A percentile compares a stretch with the other conserved stretches of the same genome.
phyloP scores from a whole-genome alignment of 2,113 vertebrate species.

The Oryzias curvinotus region DNA sequence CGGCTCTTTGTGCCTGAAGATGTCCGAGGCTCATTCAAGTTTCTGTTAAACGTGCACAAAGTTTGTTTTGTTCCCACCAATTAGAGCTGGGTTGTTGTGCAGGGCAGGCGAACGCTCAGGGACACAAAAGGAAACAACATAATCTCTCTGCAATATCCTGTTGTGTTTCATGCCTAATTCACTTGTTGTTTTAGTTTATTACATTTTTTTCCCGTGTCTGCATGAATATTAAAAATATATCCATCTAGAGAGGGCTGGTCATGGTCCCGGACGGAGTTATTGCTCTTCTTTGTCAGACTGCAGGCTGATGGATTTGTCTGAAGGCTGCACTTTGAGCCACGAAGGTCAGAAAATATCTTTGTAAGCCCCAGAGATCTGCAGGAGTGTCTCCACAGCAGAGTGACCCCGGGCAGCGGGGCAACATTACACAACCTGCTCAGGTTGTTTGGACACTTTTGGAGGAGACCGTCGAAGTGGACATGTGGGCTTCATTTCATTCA shows the following conservation, averaged over 20 bases:
- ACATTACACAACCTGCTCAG: neutral
- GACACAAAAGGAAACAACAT: conserved; percentile 88
- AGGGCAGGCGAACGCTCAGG: conserved; percentile 60
- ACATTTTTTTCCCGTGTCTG: conserved; percentile 86
- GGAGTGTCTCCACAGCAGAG: conserved; percentile 26
- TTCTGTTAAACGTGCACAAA: conserved; percentile 38
- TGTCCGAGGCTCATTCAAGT: conserved; percentile 39
- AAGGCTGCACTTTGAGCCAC: conserved; percentile 72
- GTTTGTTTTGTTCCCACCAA: conserved; percentile 39
- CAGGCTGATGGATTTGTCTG: conserved; percentile 84
- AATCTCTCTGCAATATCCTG: conserved; percentile 99
- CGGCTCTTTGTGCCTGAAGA: conserved; percentile 40
- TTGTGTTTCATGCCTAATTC: conserved; percentile 93
- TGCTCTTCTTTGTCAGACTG: conserved; percentile 82
- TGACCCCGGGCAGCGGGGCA: conserved; percentile 21
- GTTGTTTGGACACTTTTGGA: too few species aligned
- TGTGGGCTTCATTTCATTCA: too few species aligned
- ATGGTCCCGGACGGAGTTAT: conserved; percentile 83
- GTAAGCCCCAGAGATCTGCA: conserved; percentile 31
- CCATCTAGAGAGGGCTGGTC: conserved; percentile 85
- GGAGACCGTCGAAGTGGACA: too few species aligned
- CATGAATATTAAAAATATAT: conserved; percentile 92
- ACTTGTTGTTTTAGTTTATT: conserved; percentile 95
- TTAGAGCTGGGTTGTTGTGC: conserved; percentile 59
- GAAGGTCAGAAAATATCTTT: conserved; percentile 61